phyloP scores from a whole-genome alignment of 92 coral and sea anemone genomes.

The Isaurus tuberculatus region DNA sequence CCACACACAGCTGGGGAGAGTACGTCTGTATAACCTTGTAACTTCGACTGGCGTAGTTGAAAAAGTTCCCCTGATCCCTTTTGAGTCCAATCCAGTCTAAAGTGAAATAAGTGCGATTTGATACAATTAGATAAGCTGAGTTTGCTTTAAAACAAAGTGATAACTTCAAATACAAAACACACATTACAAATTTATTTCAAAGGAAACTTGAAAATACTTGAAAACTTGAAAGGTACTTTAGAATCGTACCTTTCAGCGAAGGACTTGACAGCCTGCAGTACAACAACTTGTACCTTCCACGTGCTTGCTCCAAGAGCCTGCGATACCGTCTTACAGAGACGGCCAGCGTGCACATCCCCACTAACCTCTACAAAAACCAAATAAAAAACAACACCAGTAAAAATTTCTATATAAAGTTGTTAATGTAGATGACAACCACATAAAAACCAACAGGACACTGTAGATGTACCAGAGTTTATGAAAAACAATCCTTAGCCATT shows the following conservation, averaged over 20 bases:
- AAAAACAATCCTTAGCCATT: too few species aligned
- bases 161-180: background rate
- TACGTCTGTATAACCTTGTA: constrained; percentile 48
- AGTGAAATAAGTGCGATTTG: background rate
- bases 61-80: constrained; percentile 41
- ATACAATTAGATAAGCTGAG: background rate
- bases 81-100: constrained; percentile 69
- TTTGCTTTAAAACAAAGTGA: background rate
- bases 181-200: background rate
- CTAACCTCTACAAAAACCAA: background rate
- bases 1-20: constrained; percentile 72
- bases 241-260: constrained; percentile 71
- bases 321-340: constrained; percentile 67
- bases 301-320: constrained; percentile 76
- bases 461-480: too few species aligned
- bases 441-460: background rate
- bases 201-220: background rate
- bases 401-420: too few species aligned
- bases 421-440: too few species aligned
- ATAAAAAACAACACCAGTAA: background rate
- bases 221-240: background rate
- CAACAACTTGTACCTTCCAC: constrained; percentile 93
- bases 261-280: constrained; percentile 72
- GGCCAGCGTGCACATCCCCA: constrained; percentile 58
- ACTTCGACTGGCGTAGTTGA: constrained; percentile 48